A percentile compares a stretch with the other conserved stretches of the same genome.
These are phyloP conservation scores for Drosophila dives DNA, from an alignment of 2,888 invertebrate genomes.

Conservation along the genomic window DNA sequence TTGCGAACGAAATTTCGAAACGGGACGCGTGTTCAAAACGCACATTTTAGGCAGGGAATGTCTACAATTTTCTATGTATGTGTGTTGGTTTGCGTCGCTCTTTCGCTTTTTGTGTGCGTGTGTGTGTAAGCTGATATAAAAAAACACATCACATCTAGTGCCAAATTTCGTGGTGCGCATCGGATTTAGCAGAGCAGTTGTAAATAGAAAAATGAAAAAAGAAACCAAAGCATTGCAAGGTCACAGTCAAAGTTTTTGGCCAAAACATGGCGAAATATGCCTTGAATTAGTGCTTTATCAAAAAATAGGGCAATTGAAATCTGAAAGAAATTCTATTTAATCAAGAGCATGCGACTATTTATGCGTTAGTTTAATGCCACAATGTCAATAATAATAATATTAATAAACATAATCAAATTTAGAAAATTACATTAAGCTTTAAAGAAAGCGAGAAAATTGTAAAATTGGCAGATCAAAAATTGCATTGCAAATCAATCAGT, in stretches of 20 bases:
- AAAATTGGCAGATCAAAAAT: background rate
- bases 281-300: background rate
- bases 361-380: background rate
- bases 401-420: background rate
- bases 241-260: constrained; percentile 27
- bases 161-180: constrained; percentile 61
- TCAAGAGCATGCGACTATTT: background rate
- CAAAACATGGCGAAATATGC: background rate
- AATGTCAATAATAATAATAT: background rate
- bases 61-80: constrained; percentile 22
- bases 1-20: constrained; percentile 39
- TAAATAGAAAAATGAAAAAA: constrained; percentile 21
- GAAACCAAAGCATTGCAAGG: constrained; percentile 36
- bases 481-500: background rate
- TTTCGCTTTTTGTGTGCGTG: background rate
- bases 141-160: constrained; percentile 26
- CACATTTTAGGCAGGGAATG: constrained; percentile 47
- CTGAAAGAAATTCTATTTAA: background rate
- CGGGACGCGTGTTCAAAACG: constrained; percentile 51
- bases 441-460: background rate
- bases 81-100: background rate
- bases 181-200: constrained; percentile 50
- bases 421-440: background rate
- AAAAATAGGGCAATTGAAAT: too few relatives aligned
- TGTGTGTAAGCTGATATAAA: constrained; percentile 52